Base-by-base conservation (phyloP, 2,797 vertebrate genomes). In the Myotis daubentonii region DNA sequence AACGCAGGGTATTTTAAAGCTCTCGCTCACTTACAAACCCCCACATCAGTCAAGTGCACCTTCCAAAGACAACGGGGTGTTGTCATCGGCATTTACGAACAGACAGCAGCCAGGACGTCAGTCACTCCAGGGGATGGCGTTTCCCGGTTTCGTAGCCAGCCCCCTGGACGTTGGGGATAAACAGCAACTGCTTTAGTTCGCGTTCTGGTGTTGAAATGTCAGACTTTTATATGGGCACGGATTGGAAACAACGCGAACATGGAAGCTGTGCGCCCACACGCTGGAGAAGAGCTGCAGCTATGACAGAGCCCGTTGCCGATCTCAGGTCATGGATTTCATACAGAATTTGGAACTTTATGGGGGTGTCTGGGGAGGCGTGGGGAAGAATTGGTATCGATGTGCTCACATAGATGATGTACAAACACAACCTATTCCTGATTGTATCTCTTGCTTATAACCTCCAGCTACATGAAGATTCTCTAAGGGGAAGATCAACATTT, bases 121-220 rank as follows among this genome's bases (percentile, higher is more conserved):
- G 5, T 2, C 51, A 17, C 28, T 28, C 53, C 41, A 60, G 22
- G 7, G 3, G 36, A 36, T 44, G 4, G 1, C 3, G 8, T 22
- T 60, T 47, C 47, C 36, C 49, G 2, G 10, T 3, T 28, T 33
- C 19, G 51, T 5, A 2, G 5, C 51, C 0, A 10, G 5, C 9
- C 16, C 30, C 55, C 19, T 19, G n/a, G 51, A 55, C 65, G 8
- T 12, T 10, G 30, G 82, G 38, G 10, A 20, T 47, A 36, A n/a
- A 30, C 7, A 8, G n/a, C 12, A 30, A 2, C 1, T 13, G 13
- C 20, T 91, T 57, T 33, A 55, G 49, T 92, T 76, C 47, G 38
- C 19, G 12, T 2, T 23, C 0, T 47, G 15, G 66, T 20, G 12
- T 41, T 41, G 41, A 28, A 38, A 66, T 44, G 68, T 81, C 28